phyloP scores from a whole-genome alignment of 2,113 vertebrate genomes.

The Acrocephalus arundinaceus region DNA sequence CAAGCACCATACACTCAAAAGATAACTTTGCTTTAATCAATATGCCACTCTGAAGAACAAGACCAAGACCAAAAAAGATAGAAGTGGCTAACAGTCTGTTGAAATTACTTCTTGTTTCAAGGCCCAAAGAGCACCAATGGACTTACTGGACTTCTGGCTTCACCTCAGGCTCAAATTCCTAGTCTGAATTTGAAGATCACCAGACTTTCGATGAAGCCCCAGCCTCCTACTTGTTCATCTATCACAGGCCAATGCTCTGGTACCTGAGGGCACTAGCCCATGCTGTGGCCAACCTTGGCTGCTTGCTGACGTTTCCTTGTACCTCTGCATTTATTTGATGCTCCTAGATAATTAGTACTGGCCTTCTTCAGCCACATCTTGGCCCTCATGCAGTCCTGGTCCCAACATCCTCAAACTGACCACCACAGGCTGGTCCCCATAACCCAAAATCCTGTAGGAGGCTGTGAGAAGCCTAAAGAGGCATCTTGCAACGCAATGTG shows the following conservation, averaged over 20 bases:
- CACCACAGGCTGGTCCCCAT: rapidly evolving
- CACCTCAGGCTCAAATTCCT: neutral
- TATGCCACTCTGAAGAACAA: neutral
- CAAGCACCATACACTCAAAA: neutral
- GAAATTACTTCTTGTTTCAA: neutral
- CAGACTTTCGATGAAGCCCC: rapidly evolving
- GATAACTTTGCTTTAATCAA: neutral
- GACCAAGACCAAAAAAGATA: neutral
- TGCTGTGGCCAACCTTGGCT: neutral
- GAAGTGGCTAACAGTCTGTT: neutral
- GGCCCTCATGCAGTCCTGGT: rapidly evolving
- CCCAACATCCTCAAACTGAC: neutral
- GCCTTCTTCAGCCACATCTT: neutral
- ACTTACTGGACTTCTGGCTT: neutral
- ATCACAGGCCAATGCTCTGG: neutral
- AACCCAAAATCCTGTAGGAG: neutral
- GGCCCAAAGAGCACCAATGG: neutral
- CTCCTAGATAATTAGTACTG: neutral
- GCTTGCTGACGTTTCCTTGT: neutral
- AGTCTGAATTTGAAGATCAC: neutral
- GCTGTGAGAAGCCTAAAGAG: neutral
- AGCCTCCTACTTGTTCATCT: neutral
- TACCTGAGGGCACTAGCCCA: neutral
- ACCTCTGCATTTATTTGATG: neutral
- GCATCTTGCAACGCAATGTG: rapidly evolving